Base-by-base conservation (phyloP, 2,888 invertebrate genomes). In the Dorcus parallelipipedus region DNA sequence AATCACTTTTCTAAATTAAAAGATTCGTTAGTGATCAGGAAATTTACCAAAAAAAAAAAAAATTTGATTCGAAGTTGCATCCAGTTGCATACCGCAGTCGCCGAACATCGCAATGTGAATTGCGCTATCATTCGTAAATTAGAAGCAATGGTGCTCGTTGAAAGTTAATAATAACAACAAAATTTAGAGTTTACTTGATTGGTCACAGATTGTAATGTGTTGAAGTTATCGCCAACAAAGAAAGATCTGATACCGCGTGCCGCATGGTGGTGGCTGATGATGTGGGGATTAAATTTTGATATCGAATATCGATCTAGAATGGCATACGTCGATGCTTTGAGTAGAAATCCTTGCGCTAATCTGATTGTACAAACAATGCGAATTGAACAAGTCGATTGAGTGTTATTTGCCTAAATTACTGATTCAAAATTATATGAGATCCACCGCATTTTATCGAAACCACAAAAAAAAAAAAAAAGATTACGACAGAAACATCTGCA, bases 41-140 rank as follows among this genome's bases (percentile, higher is more conserved):
- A 59, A 71, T 1, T 41, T 73, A 17, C 14, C 72, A 6, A 70
- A 73, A 51, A 64, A 57, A n/a, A n/a, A 14, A 14, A 14, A 14
- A 65, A 70, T 40, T 59, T 59, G 7, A 73, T 53, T 72, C 70
- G 14, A 14, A 14, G 14, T 1, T 14, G 14, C 14, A 14, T 14
- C 14, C 14, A 2, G 64, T 73, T 1, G 64, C 69, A 50, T 76
- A 64, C 39, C 67, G 0, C 56, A 60, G 2, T 14, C 14, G 14
- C 14, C 14, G 1, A 14, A 14, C 14, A 14, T 14, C 14, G 14
- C 14, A 14, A 14, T 67, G 69, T 6, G 71, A 75, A 62, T 59
- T 64, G 20, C 70, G 68, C 49, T 74, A 72, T 47, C 47, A 52
- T n/a, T 71, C 72, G 10, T 76, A 73, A 76, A 45, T 54, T 77